Evolutionary conservation across 2,888 invertebrate genomes (phyloP).

Genomic region (Dicycla oo): DNA sequence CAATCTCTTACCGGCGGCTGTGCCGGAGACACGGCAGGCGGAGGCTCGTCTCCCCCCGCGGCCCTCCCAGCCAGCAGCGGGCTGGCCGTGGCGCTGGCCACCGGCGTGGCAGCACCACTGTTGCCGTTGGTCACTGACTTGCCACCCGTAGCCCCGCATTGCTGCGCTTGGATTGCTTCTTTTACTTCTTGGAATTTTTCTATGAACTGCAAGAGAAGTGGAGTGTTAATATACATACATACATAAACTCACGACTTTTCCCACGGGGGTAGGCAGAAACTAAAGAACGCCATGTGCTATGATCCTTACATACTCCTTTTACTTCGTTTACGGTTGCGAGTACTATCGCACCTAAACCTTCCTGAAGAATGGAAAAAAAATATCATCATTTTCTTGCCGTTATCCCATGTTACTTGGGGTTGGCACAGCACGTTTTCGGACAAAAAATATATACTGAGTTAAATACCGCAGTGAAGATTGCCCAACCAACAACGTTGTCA

Average conservation of each 20-base stretch:
- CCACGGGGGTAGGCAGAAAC: not conserved
- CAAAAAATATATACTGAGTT: no score
- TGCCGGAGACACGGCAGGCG: slow-evolving; percentile 77
- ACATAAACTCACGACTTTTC: not conserved
- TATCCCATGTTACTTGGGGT: no score
- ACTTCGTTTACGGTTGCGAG: not conserved
- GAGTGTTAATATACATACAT: not conserved
- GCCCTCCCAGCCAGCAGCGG: slow-evolving; percentile 92
- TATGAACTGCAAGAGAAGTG: slow-evolving; percentile 93
- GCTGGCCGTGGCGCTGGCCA: slow-evolving; percentile 96
- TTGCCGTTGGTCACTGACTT: slow-evolving; percentile 83
- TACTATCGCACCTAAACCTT: not conserved
- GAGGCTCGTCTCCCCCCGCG: slow-evolving; percentile 84
- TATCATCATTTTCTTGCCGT: no score
- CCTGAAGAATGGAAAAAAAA: not conserved
- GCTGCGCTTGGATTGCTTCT: slow-evolving; percentile 95
- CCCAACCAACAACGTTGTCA: no score
- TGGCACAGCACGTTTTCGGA: no score
- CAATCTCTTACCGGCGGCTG: slow-evolving; percentile 66
- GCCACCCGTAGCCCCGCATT: slow-evolving; percentile 69
- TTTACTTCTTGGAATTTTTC: slow-evolving; percentile 99
- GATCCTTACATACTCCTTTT: not conserved
- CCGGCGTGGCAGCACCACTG: slow-evolving; percentile 94
- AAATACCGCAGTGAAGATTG: no score
- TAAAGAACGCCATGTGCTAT: not conserved